Base-by-base conservation (phyloP, 2,797 vertebrate species). In the Chanos chanos region DNA sequence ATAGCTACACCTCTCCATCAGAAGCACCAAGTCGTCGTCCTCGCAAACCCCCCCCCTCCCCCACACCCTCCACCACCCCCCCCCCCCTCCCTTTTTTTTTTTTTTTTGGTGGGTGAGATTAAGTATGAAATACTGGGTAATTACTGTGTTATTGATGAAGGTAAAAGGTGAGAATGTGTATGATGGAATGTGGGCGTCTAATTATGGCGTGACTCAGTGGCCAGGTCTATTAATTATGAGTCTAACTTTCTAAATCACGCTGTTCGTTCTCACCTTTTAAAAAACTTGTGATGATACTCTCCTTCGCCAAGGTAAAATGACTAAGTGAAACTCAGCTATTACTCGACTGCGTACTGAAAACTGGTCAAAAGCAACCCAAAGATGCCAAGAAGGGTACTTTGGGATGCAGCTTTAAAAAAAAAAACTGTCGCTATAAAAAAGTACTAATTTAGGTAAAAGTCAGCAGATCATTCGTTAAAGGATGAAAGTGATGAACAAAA, bases 1-100 rank as follows among this genome's bases (percentile, higher is more conserved):
- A 89, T 92, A 90, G 88, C 88, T 86, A 79, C 76, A 77, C 84
- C 84, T 86, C 86, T 87, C 64, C 48, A 86, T 88, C 87, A 90
- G 90, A 90, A 87, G 85, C 83, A 39, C 8, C 34, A 31, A 31
- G 7, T 13, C 6, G n/a, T n/a, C n/a, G n/a, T n/a, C n/a, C n/a
- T n/a, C 18, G 7, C 10, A 10, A 6, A 12, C n/a, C 44, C 22
- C 10, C 12, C 24, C 21, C 24, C 41, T 4, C 7, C 15, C 13
- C 9, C 24, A 18, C 8, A 34, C 34, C 41, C 15, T 40, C 13
- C 43, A 8, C 9, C 15, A 21, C 19, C 7, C 6, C 12, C 4
- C n/a, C n/a, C n/a, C n/a, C n/a, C n/a, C n/a, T n/a, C n/a, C n/a
- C n/a, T n/a, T n/a, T n/a, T n/a, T n/a, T n/a, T n/a, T n/a, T n/a